A percentile compares a stretch with the other conserved stretches of the same genome.
Conservation (phyloP, 2,113 vertebrate genomes). For the Protomyctophum bolini region DNA sequence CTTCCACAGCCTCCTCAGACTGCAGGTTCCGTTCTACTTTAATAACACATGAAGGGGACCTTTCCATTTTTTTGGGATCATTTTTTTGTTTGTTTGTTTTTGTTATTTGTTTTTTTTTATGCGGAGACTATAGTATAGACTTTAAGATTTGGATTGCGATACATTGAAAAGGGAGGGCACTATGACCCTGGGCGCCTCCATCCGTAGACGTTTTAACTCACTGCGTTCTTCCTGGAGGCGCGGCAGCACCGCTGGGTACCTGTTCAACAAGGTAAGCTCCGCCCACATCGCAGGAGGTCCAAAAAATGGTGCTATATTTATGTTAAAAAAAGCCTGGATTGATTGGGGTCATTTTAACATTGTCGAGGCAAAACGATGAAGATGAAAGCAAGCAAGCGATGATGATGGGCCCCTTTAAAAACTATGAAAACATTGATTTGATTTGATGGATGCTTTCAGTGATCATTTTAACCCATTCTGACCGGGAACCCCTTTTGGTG, state of each 20-base stretch:
- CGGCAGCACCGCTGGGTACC: conserved; percentile 64
- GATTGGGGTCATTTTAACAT: neutral
- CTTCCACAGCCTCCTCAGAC: neutral
- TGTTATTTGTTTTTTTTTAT: neutral
- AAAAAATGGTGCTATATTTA: neutral
- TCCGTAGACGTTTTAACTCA: conserved; percentile 46
- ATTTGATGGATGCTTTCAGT: too few relatives aligned
- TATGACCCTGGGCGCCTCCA: conserved; percentile 58
- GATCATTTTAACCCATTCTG: too few relatives aligned
- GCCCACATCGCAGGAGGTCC: neutral
- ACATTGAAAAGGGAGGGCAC: neutral
- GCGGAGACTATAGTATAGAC: neutral
- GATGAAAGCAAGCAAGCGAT: too few relatives aligned
- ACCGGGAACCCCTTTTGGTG: too few relatives aligned
- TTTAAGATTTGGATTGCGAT: neutral
- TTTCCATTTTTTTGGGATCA: neutral
- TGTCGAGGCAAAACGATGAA: too few relatives aligned
- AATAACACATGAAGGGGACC: neutral
- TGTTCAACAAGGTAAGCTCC: conserved; percentile 70
- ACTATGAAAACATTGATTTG: too few relatives aligned
- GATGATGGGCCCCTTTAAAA: too few relatives aligned
- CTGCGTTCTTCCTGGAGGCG: conserved; percentile 64
- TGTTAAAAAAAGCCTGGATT: neutral
- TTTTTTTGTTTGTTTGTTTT: conserved; percentile 1
- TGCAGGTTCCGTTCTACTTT: neutral